phyloP scores from a whole-genome alignment of 1,140 invertebrate genomes.

The Aphelinus atriplicis region DNA sequence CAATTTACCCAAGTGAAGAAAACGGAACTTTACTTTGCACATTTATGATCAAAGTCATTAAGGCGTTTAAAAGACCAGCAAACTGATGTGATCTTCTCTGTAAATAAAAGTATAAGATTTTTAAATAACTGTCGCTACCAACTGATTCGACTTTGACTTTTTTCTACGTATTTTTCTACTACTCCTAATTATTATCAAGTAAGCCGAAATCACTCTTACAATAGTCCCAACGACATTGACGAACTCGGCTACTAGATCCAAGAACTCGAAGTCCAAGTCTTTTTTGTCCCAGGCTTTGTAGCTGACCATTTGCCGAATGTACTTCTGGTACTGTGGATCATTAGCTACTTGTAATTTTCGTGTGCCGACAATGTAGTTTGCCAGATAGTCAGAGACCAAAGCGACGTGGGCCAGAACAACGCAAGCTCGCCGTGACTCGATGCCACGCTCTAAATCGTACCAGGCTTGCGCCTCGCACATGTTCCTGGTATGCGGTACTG shows the following conservation, averaged over 20 bases:
- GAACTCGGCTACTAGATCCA: constrained; percentile 57
- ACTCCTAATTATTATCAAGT: too few relatives aligned
- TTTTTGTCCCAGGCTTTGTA: constrained; percentile 56
- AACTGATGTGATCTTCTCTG: constrained; percentile 63
- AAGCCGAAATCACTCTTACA: constrained; percentile 45
- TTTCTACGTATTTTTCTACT: background rate
- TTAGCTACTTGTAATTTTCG: constrained; percentile 39
- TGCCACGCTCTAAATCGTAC: constrained; percentile 59
- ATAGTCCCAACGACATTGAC: constrained; percentile 52
- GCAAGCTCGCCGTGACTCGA: constrained; percentile 57
- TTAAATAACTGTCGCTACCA: background rate
- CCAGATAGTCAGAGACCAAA: constrained; percentile 53
- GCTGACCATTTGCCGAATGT: constrained; percentile 53
- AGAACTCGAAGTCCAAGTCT: constrained; percentile 53
- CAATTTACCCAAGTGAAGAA: constrained; percentile 47
- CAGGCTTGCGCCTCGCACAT: constrained; percentile 54
- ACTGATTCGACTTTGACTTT: background rate
- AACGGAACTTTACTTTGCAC: constrained; percentile 52
- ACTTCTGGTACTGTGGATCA: constrained; percentile 52
- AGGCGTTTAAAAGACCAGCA: constrained; percentile 58
- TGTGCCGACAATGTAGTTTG: constrained; percentile 58
- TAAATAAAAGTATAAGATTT: constrained; percentile 36
- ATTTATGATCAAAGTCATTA: constrained; percentile 51
- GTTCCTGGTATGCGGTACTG: constrained; percentile 51
- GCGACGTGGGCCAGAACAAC: constrained; percentile 53